A percentile compares a stretch with the other conserved stretches of the same genome.
phyloP scores from a whole-genome alignment of 2,113 vertebrate species.

The Carassius gibelio region DNA sequence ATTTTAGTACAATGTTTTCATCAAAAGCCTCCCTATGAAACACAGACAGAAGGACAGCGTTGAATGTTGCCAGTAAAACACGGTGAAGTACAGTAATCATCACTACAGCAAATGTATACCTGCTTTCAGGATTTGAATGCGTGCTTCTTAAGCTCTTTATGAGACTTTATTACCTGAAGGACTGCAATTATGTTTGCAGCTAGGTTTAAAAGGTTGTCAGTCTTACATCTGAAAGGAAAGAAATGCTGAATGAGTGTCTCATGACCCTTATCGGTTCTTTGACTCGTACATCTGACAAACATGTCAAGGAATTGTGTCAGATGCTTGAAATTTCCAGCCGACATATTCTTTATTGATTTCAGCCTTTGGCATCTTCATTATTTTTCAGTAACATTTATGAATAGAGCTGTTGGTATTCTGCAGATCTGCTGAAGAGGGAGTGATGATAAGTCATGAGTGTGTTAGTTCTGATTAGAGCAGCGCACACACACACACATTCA shows the following conservation, averaged over 20 bases:
- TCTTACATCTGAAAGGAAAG: background rate
- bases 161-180: background rate
- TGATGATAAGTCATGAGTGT: constrained; percentile 10
- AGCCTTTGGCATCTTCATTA: background rate
- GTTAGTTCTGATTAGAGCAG: constrained; percentile 29
- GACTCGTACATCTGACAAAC: background rate
- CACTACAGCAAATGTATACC: background rate
- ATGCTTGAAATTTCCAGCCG: background rate
- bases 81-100: background rate
- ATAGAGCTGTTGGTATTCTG: background rate
- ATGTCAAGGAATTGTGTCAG: background rate
- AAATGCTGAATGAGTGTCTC: background rate
- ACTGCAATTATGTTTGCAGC: background rate
- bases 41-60: background rate
- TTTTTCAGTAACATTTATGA: background rate
- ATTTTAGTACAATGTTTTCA: background rate
- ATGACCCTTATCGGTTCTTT: background rate
- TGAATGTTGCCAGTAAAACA: background rate
- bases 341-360: background rate
- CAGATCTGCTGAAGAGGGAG: background rate
- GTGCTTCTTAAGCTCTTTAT: background rate
- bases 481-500: background rate
- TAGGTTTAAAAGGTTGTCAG: background rate
- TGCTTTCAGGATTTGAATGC: constrained; percentile 10
- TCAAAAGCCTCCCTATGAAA: background rate